phyloP scores from a whole-genome alignment of 2,797 vertebrate genomes.

The Rhinatrema bivittatum region DNA sequence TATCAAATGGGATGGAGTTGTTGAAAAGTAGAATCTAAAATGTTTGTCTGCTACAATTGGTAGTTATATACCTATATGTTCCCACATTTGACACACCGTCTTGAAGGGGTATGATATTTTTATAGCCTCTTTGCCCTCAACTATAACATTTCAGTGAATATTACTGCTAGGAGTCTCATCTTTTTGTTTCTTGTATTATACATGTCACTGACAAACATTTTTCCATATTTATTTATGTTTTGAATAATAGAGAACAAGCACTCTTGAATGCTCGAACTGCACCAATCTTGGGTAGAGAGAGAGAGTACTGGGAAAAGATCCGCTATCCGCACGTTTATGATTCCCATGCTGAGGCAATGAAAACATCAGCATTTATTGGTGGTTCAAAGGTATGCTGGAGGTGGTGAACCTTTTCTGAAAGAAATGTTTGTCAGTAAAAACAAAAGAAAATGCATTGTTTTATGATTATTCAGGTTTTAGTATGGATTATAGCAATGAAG shows the following conservation, averaged over 20 bases:
- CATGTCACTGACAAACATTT: constrained; percentile 8
- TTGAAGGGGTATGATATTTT: too few species aligned
- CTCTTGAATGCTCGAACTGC: constrained; percentile 72
- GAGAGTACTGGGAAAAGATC: constrained; percentile 70
- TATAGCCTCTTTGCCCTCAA: too few species aligned
- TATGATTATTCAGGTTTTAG: background rate
- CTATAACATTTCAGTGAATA: background rate
- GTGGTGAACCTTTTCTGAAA: too few species aligned
- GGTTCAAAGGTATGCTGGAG: constrained; percentile 76
- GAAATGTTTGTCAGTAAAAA: too few species aligned
- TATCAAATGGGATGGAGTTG: background rate
- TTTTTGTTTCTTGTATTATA: constrained; percentile 6
- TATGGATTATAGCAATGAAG: too few species aligned
- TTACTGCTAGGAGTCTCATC: background rate
- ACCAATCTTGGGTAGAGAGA: constrained; percentile 69
- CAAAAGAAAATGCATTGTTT: too few species aligned
- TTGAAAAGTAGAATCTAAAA: constrained; percentile 8
- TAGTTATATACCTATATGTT: background rate
- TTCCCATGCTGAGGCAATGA: constrained; percentile 78
- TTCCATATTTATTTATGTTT: constrained; percentile 21
- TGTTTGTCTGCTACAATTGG: constrained; percentile 11
- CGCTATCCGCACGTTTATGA: constrained; percentile 91
- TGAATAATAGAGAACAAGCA: constrained; percentile 73
- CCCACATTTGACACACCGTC: too few species aligned
- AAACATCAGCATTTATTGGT: constrained; percentile 86